Percentiles rank a stretch among this genome's conserved stretches.
phyloP scores from a whole-genome alignment of 2,113 vertebrate genomes.

The Riparia riparia region DNA sequence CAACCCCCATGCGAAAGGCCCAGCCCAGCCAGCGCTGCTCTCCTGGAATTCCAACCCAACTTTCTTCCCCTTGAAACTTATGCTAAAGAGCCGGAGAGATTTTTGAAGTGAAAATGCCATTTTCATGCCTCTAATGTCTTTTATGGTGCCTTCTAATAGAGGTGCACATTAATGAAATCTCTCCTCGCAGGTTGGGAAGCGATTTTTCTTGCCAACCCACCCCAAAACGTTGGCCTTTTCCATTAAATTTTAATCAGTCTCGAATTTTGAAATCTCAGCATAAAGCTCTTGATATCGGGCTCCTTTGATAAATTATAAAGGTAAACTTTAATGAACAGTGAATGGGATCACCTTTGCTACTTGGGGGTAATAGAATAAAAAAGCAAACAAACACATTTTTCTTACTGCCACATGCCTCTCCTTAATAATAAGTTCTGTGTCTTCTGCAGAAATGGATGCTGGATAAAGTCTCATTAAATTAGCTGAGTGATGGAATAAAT shows the following conservation, averaged over 20 bases:
- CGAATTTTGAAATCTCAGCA: conserved; percentile 94
- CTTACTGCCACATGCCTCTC: conserved; percentile 97
- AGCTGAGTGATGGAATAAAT: conserved; percentile 90
- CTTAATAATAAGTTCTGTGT: conserved; percentile 98
- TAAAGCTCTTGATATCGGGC: conserved; percentile 85
- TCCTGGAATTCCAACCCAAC: not conserved
- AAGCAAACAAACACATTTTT: conserved; percentile 95
- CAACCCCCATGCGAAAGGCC: not conserved
- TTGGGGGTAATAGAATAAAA: conserved; percentile 92
- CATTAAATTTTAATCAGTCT: conserved; percentile 89
- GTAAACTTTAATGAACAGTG: conserved; percentile 94
- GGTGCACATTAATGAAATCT: conserved; percentile 50
- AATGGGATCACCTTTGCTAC: conserved; percentile 94
- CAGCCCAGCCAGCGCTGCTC: not conserved
- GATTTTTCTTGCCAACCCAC: conserved; percentile 68
- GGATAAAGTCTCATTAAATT: conserved; percentile 96
- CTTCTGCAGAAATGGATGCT: conserved; percentile 91
- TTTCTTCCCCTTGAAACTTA: not conserved
- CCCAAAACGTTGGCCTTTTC: conserved; percentile 85
- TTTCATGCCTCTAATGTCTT: conserved; percentile 42
- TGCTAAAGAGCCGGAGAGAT: not conserved
- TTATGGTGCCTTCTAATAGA: conserved; percentile 34
- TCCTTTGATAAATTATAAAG: conserved; percentile 94
- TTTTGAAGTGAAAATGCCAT: conserved; percentile 46
- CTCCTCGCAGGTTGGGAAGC: conserved; percentile 22